Percentiles rank a stretch among this genome's conserved stretches.
Evolutionary conservation across 2,113 vertebrate species (phyloP).

Genomic region (Scalopus aquaticus): DNA sequence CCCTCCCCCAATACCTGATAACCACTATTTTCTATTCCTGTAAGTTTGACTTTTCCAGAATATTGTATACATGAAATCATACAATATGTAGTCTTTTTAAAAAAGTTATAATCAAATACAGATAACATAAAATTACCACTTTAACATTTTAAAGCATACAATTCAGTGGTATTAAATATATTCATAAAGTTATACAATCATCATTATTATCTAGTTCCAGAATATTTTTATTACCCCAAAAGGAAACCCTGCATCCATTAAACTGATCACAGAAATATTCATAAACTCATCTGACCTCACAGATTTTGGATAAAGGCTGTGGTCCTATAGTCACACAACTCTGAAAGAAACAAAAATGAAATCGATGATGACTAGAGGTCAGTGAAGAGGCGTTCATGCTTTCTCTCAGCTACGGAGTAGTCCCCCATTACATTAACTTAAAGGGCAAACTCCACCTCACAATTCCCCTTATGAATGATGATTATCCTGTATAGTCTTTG

Average conservation of each 20-base stretch:
- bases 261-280: not conserved
- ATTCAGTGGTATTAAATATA: not conserved
- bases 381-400: not conserved
- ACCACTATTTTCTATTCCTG: not conserved
- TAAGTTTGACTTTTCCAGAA: not conserved
- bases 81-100: not conserved
- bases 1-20: not conserved
- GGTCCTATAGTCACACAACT: not conserved
- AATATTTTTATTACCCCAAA: not conserved
- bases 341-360: not conserved
- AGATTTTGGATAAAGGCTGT: conserved; percentile 15
- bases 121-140: not conserved
- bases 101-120: not conserved
- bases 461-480: not conserved
- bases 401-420: not conserved
- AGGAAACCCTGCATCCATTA: not conserved
- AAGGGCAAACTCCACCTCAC: not conserved
- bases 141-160: not conserved
- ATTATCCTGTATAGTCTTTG: not conserved
- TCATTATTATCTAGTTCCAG: not conserved
- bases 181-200: not conserved
- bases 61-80: not conserved
- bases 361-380: not conserved
- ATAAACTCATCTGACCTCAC: not conserved
- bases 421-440: not conserved